These are phyloP conservation scores for Gobio occitaniae DNA, from an alignment of 2,797 vertebrate genomes.

Conservation along the genomic window DNA sequence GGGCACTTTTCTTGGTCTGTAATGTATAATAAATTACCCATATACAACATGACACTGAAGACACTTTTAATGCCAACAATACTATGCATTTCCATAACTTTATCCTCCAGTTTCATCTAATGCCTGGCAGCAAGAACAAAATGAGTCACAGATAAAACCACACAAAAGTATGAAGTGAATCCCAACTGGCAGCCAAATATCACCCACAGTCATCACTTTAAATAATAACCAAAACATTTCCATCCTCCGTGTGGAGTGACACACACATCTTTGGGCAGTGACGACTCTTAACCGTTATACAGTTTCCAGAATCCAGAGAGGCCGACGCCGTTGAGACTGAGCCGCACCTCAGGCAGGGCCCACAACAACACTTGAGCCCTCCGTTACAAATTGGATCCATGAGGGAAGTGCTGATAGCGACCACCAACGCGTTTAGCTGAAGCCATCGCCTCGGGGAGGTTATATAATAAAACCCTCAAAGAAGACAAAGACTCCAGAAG, in stretches of 20 bases:
- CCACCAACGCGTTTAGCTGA: not conserved
- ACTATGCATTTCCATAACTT: not conserved
- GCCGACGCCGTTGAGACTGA: not conserved
- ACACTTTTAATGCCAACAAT: not conserved
- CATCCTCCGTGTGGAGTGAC: not conserved
- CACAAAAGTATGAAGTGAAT: slow-evolving; percentile 25
- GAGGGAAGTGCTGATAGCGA: slow-evolving; percentile 30
- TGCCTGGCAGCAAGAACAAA: not conserved
- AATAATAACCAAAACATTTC: slow-evolving; percentile 1
- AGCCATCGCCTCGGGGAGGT: not conserved
- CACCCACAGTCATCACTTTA: slow-evolving; percentile 18
- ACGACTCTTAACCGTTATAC: not conserved
- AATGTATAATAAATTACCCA: not conserved
- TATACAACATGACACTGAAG: not conserved
- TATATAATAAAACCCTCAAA: slow-evolving; percentile 15
- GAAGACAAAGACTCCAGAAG: slow-evolving; percentile 5
- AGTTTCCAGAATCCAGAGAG: slow-evolving; percentile 7
- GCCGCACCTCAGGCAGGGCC: slow-evolving; percentile 1
- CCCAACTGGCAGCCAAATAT: slow-evolving; percentile 11
- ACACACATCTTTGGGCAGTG: slow-evolving; percentile 20
- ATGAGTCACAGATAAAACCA: slow-evolving; percentile 10
- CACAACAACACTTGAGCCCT: slow-evolving; percentile 17
- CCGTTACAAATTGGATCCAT: slow-evolving; percentile 22
- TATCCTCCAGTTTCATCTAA: not conserved
- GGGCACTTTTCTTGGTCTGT: not conserved